These are phyloP conservation scores for Pterois miles DNA, from an alignment of 2,797 vertebrate genomes.

Conservation along the genomic window DNA sequence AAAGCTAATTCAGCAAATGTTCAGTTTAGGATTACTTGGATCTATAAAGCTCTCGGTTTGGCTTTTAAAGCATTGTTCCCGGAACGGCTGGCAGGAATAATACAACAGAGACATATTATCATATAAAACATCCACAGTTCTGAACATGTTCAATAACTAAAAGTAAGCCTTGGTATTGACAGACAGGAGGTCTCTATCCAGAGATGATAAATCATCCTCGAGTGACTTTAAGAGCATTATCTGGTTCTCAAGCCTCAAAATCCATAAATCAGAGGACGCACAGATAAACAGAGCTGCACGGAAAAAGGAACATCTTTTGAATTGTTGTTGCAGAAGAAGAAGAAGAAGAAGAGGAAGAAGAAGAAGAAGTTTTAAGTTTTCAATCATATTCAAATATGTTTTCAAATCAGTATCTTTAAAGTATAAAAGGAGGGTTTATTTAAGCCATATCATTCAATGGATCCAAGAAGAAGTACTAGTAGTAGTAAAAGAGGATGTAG, in stretches of 20 bases:
- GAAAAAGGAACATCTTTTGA: too few relatives aligned
- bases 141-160: background rate
- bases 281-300: too few relatives aligned
- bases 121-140: background rate
- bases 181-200: background rate
- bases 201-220: background rate
- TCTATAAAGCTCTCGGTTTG: background rate
- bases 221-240: background rate
- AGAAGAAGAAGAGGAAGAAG: too few relatives aligned
- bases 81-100: background rate
- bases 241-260: background rate
- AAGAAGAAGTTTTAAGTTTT: too few relatives aligned
- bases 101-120: background rate
- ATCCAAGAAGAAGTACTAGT: too few relatives aligned
- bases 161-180: background rate
- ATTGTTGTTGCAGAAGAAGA: too few relatives aligned
- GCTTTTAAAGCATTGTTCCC: background rate
- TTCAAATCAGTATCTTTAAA: too few relatives aligned
- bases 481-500: too few relatives aligned
- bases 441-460: too few relatives aligned
- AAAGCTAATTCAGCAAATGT: background rate
- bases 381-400: too few relatives aligned
- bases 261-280: too few relatives aligned
- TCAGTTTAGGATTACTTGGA: background rate
- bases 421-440: too few relatives aligned